A percentile compares a stretch with the other conserved stretches of the same genome.
These are phyloP conservation scores for Macrotus californicus DNA, from an alignment of 2,113 vertebrate genomes.

Conservation along the genomic window DNA sequence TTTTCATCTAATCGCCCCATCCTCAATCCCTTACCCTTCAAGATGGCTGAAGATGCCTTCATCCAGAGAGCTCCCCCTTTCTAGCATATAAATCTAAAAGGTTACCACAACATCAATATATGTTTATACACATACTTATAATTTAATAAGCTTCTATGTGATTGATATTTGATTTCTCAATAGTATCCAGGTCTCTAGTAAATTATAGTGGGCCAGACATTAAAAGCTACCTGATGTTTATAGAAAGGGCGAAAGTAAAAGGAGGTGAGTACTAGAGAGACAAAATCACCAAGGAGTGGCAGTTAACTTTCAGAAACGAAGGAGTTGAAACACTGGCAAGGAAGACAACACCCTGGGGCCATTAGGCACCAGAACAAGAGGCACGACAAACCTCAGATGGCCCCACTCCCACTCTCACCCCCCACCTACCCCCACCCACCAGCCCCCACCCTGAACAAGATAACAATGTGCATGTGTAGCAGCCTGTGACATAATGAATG, in stretches of 20 bases:
- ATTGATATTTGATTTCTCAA: neutral
- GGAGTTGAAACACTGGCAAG: neutral
- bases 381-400: neutral
- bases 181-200: neutral
- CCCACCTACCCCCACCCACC: neutral
- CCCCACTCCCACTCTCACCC: too few species aligned
- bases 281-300: neutral
- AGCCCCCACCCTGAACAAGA: neutral
- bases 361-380: neutral
- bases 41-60: neutral
- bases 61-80: neutral
- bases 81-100: neutral
- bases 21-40: neutral
- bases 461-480: rapidly evolving
- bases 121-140: neutral
- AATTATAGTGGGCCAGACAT: neutral
- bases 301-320: neutral
- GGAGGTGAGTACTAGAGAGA: too few species aligned
- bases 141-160: neutral
- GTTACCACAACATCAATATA: neutral
- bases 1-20: neutral
- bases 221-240: neutral
- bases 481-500: neutral
- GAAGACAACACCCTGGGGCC: too few species aligned
- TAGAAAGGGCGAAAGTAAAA: neutral